phyloP scores from a whole-genome alignment of 2,888 invertebrate genomes.

The Chrysopilus asiliformis region DNA sequence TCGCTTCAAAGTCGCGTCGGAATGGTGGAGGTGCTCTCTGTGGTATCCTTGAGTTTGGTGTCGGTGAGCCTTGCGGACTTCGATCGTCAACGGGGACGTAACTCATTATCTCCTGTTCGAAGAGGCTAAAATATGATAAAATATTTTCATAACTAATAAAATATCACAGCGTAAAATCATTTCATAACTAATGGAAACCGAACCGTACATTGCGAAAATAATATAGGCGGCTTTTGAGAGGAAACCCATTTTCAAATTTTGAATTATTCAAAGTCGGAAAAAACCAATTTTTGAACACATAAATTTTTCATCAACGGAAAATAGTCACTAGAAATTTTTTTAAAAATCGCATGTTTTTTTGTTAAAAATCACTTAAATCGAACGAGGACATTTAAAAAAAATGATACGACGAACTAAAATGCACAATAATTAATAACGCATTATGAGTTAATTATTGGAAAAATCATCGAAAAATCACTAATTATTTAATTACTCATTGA shows the following conservation, averaged over 20 bases:
- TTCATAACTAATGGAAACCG: background rate
- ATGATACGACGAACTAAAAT: no score
- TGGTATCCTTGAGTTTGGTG: conserved; percentile 53
- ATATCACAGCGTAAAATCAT: conserved; percentile 1
- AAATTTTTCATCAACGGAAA: no score
- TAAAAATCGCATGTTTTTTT: no score
- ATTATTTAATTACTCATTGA: no score
- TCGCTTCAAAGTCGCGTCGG: conserved; percentile 87
- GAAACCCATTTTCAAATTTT: conserved; percentile 57
- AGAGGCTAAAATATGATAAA: conserved; percentile 54
- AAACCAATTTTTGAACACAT: no score
- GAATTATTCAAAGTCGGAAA: no score
- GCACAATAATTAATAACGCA: no score
- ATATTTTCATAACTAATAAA: background rate
- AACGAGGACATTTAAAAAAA: no score
- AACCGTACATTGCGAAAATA: conserved; percentile 67
- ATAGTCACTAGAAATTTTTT: no score
- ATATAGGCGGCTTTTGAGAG: conserved; percentile 66
- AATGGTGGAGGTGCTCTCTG: conserved; percentile 82
- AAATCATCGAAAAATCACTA: no score
- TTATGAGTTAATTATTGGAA: no score
- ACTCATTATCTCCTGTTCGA: conserved; percentile 97
- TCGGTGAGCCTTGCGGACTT: conserved; percentile 57
- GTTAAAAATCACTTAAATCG: no score
- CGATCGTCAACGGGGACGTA: conserved; percentile 63